Base-by-base conservation (phyloP, 2,797 vertebrate genomes). In the Notamacropus eugenii region DNA sequence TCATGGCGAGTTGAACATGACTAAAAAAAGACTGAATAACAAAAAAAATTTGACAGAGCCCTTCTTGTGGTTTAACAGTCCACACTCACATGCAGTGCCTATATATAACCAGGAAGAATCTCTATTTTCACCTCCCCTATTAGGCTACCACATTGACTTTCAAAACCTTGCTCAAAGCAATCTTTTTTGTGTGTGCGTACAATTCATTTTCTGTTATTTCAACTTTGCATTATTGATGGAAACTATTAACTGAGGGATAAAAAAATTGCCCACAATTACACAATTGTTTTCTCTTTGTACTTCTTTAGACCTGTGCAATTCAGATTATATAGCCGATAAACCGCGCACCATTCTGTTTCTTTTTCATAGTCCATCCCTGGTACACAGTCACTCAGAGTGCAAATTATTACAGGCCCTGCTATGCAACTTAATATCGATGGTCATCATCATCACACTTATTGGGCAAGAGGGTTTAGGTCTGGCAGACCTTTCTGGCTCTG, bases 381-480 rank as follows among this genome's bases (percentile, higher is more conserved):
- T 34, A 10, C 4, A 57, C 0, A 11, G 28, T 24, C 29, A 40
- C 54, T 52, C 90, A 58, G 31, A n/a, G n/a, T 50, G 62, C 92
- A 59, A 95, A 56, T 82, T 93, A 90, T 40, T 50, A 92, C 57
- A 55, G 12, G 0, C 29, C 92, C 6, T 13, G 31, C 34, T 24
- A 52, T 74, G 46, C 59, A 74, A 74, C 87, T 91, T 95, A 24
- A 0, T 74, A 54, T n/a, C 93, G 52, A 57, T 91, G 82, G 58
- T 97, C 96, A 95, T 90, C 59, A 62, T 92, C 52, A 74, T 93
- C 97, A 91, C 94, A 58, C 1, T 92, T 27, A 91, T 24, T 24
- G 29, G 31, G 14, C 10, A 91, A 57, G 91, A 52, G 54, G 55
- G 50, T 87, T 93, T 52, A 52, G 92, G n/a, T 0, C 92, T 92